phyloP scores from a whole-genome alignment of 2,888 invertebrate species.

The Rhagophthalmus giganteus region DNA sequence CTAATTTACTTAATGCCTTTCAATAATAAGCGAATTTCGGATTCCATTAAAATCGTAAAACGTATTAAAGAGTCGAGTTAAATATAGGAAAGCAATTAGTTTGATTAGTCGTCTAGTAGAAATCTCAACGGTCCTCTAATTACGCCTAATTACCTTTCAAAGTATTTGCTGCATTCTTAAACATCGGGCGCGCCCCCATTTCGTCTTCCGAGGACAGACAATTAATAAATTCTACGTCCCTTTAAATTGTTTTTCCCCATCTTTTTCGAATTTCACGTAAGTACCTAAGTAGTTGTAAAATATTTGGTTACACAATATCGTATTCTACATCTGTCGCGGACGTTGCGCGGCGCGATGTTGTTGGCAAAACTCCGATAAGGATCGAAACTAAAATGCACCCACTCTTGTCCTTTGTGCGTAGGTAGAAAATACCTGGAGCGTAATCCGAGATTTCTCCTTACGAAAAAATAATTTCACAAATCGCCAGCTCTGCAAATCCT shows the following conservation, averaged over 20 bases:
- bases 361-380: constrained; percentile 22
- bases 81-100: constrained; percentile 41
- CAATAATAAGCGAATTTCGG: too few species aligned
- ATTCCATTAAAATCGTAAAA: neutral
- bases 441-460: constrained; percentile 33
- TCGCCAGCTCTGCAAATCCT: constrained; percentile 31
- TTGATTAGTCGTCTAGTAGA: constrained; percentile 37
- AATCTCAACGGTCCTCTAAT: constrained; percentile 41
- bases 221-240: constrained; percentile 7
- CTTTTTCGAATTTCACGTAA: neutral
- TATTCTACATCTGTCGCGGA: constrained; percentile 6
- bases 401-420: constrained; percentile 13
- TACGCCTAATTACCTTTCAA: constrained; percentile 42
- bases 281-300: neutral
- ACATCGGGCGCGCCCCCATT: constrained; percentile 12
- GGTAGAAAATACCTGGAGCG: constrained; percentile 33
- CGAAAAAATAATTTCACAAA: constrained; percentile 35
- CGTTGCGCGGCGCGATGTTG: constrained; percentile 14
- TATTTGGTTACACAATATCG: constrained; percentile 11
- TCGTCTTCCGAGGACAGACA: constrained; percentile 9
- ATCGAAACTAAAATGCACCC: constrained; percentile 16
- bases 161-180: constrained; percentile 34
- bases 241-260: neutral
- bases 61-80: constrained; percentile 28
- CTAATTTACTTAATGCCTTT: too few species aligned